These are phyloP conservation scores for Papilio helenus DNA, from an alignment of 1,140 invertebrate genomes.

Conservation along the genomic window DNA sequence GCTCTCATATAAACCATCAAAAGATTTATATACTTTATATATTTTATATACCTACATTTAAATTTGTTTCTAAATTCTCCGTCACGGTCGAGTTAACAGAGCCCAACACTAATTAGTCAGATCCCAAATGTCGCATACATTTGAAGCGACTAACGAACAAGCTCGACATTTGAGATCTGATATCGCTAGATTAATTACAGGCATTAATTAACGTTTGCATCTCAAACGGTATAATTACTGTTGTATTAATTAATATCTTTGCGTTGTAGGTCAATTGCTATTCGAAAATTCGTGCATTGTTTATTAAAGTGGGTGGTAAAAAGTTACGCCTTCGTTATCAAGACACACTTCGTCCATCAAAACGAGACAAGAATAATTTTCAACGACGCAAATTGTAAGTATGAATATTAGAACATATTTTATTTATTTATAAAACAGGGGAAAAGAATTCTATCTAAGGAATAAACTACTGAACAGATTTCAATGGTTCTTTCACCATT, in stretches of 20 bases:
- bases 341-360: too few species aligned
- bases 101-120: constrained; percentile 29
- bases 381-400: too few species aligned
- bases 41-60: neutral
- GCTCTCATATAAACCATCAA: too few species aligned
- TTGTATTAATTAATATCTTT: constrained; percentile 24
- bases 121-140: constrained; percentile 21
- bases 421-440: too few species aligned
- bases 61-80: constrained; percentile 5
- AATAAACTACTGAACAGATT: too few species aligned
- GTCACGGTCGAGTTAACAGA: constrained; percentile 15
- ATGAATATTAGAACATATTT: too few species aligned
- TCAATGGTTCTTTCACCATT: too few species aligned
- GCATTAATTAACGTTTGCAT: constrained; percentile 22
- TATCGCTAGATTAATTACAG: constrained; percentile 18
- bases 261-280: neutral
- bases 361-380: too few species aligned
- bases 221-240: constrained; percentile 7
- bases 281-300: neutral
- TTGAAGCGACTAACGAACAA: constrained; percentile 21
- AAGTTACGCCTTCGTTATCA: neutral
- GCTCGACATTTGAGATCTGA: constrained; percentile 15
- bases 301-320: constrained; percentile 6
- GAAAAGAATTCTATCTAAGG: too few species aligned
- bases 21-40: too few species aligned